Evolutionary conservation across 1,140 invertebrate species (phyloP).

Genomic region (Varroa destructor): DNA sequence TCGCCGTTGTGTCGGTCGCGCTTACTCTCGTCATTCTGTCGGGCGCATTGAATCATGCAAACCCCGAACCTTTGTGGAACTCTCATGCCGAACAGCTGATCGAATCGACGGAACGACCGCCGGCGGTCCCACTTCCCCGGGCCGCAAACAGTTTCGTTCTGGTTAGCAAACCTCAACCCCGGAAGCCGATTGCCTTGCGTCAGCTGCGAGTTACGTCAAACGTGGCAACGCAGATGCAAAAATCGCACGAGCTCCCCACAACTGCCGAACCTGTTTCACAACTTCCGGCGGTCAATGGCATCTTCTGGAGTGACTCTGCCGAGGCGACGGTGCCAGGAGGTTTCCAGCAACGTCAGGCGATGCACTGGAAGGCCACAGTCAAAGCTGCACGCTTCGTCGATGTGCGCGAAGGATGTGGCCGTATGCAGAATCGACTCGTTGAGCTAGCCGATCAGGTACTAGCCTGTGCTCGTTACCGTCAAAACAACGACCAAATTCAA

Average conservation of each 20-base stretch:
- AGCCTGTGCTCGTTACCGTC: slow-evolving; percentile 63
- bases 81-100: slow-evolving; percentile 13
- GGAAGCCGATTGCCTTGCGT: slow-evolving; percentile 22
- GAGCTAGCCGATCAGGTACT: slow-evolving; percentile 56
- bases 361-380: slow-evolving; percentile 53
- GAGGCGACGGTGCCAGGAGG: slow-evolving; percentile 13
- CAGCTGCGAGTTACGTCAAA: neutral
- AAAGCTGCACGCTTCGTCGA: slow-evolving; percentile 51
- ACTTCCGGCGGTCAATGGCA: slow-evolving; percentile 23
- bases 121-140: slow-evolving; percentile 1
- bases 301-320: slow-evolving; percentile 25
- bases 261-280: slow-evolving; percentile 24
- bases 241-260: neutral
- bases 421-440: slow-evolving; percentile 69
- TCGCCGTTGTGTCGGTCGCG: slow-evolving; percentile 11
- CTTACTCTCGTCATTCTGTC: slow-evolving; percentile 17
- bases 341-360: slow-evolving; percentile 12
- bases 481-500: slow-evolving; percentile 77
- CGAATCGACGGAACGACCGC: slow-evolving; percentile 5
- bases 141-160: slow-evolving; percentile 17
- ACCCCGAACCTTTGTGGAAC: neutral
- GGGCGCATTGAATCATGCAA: slow-evolving; percentile 10
- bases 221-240: neutral
- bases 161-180: slow-evolving; percentile 24
- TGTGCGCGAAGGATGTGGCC: slow-evolving; percentile 62